phyloP scores from a whole-genome alignment of 2,797 vertebrate species.

The Rhinella marina region DNA sequence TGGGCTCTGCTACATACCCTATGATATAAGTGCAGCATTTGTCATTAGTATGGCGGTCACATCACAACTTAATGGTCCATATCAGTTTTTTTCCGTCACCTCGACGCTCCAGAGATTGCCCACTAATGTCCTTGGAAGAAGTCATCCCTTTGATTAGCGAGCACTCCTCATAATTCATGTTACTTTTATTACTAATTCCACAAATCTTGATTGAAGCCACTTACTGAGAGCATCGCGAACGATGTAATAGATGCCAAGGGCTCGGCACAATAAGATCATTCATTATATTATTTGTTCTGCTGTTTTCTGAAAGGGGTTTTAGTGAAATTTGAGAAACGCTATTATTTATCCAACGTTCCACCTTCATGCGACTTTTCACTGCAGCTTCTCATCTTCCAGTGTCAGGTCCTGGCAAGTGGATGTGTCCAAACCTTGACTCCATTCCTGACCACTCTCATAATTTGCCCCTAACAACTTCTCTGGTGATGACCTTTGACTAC shows the following conservation, averaged over 20 bases:
- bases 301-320: neutral
- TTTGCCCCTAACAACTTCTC: no score
- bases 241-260: constrained; percentile 4
- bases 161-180: constrained; percentile 38
- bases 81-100: constrained; percentile 41
- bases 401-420: no score
- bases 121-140: constrained; percentile 44
- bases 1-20: neutral
- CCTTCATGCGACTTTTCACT: neutral
- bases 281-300: constrained; percentile 4
- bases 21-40: neutral
- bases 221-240: neutral
- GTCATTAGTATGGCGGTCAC: constrained; percentile 36
- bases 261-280: neutral
- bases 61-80: constrained; percentile 36
- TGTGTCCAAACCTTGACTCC: no score
- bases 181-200: constrained; percentile 45
- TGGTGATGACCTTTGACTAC: no score
- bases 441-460: no score
- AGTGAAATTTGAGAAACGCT: neutral
- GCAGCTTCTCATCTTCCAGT: neutral
- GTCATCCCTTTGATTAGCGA: constrained; percentile 33
- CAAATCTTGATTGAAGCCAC: constrained; percentile 38
- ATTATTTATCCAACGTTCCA: no score
- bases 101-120: constrained; percentile 37